These are phyloP conservation scores for Mus caroli DNA, from an alignment of 2,797 vertebrate genomes.

Conservation along the genomic window DNA sequence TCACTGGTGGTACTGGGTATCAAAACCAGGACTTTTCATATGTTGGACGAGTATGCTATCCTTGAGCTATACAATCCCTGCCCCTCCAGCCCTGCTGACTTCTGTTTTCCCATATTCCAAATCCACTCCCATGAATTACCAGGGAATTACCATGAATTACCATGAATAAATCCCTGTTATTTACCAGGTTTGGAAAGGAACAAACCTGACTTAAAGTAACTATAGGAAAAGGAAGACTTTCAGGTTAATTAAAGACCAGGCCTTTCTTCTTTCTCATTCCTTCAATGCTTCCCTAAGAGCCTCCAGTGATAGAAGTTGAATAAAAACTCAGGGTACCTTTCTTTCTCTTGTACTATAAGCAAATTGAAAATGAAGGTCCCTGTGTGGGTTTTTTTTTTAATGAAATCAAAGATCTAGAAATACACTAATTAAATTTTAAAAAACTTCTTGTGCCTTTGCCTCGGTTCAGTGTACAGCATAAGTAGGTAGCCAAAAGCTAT, in stretches of 20 bases:
- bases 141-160: too few species aligned
- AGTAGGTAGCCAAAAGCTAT: conserved; percentile 76
- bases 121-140: not conserved
- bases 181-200: not conserved
- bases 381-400: conserved; percentile 28
- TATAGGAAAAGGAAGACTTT: not conserved
- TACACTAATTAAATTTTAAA: conserved; percentile 82
- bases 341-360: conserved; percentile 24
- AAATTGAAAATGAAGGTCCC: conserved; percentile 30
- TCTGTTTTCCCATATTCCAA: conserved; percentile 34
- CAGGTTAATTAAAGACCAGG: not conserved
- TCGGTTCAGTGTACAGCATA: conserved; percentile 72
- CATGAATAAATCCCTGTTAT: too few species aligned
- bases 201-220: conserved; percentile 29
- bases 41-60: too few species aligned
- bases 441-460: conserved; percentile 62
- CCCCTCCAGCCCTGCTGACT: not conserved
- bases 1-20: not conserved
- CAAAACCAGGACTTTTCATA: not conserved
- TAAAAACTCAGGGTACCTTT: not conserved
- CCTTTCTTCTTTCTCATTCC: not conserved
- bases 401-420: conserved; percentile 78
- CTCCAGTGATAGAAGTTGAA: not conserved
- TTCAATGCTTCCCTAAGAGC: not conserved
- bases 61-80: not conserved